Conservation (phyloP, 1,140 invertebrate genomes). For the Protaetia brevitarsis region DNA sequence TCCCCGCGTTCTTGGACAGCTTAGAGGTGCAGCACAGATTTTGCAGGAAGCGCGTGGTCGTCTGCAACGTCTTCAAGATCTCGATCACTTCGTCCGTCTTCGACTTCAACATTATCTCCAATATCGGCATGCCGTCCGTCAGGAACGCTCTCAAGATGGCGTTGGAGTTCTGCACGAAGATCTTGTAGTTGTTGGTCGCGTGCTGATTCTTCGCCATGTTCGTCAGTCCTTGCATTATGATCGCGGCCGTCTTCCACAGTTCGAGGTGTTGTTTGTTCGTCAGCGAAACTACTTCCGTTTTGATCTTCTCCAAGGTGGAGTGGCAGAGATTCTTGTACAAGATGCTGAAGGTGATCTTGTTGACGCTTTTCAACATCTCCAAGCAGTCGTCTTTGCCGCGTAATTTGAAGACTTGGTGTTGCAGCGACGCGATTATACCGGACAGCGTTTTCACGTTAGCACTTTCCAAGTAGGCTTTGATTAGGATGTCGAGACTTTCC, state of each 20-base stretch:
- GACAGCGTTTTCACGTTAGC: slow-evolving; percentile 52
- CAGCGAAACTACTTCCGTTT: slow-evolving; percentile 48
- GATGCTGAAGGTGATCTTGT: slow-evolving; percentile 59
- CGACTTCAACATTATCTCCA: slow-evolving; percentile 63
- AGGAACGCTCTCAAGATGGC: slow-evolving; percentile 70
- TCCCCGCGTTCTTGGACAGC: slow-evolving; percentile 67
- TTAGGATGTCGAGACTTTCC: slow-evolving; percentile 51
- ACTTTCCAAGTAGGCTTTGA: slow-evolving; percentile 50
- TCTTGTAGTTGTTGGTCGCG: slow-evolving; percentile 55
- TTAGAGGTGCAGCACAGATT: slow-evolving; percentile 77
- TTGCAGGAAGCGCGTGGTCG: slow-evolving; percentile 74
- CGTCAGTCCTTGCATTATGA: slow-evolving; percentile 57
- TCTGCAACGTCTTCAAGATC: slow-evolving; percentile 63
- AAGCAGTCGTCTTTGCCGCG: slow-evolving; percentile 55
- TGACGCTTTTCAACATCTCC: slow-evolving; percentile 54
- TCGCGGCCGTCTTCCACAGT: slow-evolving; percentile 60
- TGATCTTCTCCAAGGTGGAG: slow-evolving; percentile 50
- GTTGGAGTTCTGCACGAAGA: slow-evolving; percentile 60
- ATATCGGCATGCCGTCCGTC: slow-evolving; percentile 69
- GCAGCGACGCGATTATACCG: slow-evolving; percentile 52
- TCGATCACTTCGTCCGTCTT: slow-evolving; percentile 59
- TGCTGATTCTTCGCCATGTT: slow-evolving; percentile 59
- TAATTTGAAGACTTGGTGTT: slow-evolving; percentile 52
- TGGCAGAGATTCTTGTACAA: slow-evolving; percentile 56
- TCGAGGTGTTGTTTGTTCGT: slow-evolving; percentile 55